A percentile compares a stretch with the other conserved stretches of the same genome.
Evolutionary conservation across 2,888 invertebrate species (phyloP).

Genomic region (Trichopria drosophilae): DNA sequence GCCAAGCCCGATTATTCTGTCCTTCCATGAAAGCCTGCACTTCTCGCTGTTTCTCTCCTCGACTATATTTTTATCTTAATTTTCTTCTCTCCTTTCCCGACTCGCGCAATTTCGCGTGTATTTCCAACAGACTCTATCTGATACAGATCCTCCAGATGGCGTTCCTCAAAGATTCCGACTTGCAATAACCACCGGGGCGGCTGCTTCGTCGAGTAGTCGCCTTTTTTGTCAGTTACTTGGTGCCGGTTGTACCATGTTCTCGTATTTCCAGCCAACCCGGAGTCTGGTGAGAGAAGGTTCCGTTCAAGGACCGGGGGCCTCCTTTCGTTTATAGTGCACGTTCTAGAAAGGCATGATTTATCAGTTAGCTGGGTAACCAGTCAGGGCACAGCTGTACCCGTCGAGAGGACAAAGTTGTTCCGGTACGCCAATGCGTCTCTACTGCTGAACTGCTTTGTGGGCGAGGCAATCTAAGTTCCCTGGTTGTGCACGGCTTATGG

Average conservation of each 20-base stretch:
- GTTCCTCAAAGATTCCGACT: slow-evolving; percentile 9
- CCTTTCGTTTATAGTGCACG: not conserved
- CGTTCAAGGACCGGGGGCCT: not conserved
- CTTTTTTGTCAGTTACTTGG: no score
- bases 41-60: not conserved
- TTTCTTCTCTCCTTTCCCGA: not conserved
- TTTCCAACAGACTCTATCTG: not conserved
- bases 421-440: slow-evolving; percentile 16
- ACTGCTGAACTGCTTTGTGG: no score
- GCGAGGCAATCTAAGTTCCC: slow-evolving; percentile 19
- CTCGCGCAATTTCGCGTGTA: not conserved
- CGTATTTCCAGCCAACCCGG: no score
- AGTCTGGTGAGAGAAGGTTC: no score
- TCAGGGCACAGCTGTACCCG: slow-evolving; percentile 10
- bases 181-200: slow-evolving; percentile 13
- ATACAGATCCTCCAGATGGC: slow-evolving; percentile 18
- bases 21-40: no score
- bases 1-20: no score
- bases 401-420: slow-evolving; percentile 17
- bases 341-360: slow-evolving; percentile 18
- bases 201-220: no score
- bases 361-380: slow-evolving; percentile 8
- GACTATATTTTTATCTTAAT: not conserved
- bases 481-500: no score
- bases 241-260: no score